These are phyloP conservation scores for Noturus placidus DNA, from an alignment of 2,113 vertebrate species.

Conservation along the genomic window DNA sequence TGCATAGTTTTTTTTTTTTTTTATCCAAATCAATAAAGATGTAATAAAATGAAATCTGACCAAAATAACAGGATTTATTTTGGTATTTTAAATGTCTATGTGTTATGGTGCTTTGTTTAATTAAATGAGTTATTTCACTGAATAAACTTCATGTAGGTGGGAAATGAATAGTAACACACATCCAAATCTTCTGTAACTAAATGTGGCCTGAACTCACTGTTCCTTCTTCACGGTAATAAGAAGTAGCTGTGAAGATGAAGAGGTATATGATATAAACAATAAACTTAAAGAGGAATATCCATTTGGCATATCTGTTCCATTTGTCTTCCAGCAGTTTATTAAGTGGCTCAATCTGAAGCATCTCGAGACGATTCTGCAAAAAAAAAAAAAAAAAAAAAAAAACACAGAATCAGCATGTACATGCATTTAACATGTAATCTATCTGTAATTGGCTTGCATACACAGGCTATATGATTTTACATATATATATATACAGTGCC, in stretches of 20 bases:
- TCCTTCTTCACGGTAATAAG: conserved; percentile 73
- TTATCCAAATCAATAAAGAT: background rate
- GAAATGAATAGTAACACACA: background rate
- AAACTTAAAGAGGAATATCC: conserved; percentile 84
- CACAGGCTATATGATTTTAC: background rate
- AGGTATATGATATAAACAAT: conserved; percentile 79
- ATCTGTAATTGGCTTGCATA: background rate
- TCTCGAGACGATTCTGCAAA: conserved; percentile 85
- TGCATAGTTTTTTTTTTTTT: background rate
- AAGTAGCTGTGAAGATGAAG: conserved; percentile 78
- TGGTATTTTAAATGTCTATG: background rate
- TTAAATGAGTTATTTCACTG: background rate
- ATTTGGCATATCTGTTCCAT: conserved; percentile 80
- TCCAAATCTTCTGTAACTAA: background rate
- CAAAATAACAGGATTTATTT: no score
- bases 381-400: conserved; percentile 46
- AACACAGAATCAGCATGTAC: background rate
- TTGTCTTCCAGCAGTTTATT: conserved; percentile 85
- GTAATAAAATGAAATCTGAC: background rate
- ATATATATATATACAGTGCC: no score
- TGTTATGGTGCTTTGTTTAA: background rate
- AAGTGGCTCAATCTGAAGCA: conserved; percentile 87
- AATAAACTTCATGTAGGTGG: background rate
- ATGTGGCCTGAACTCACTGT: conserved; percentile 62
- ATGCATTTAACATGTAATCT: background rate